A percentile compares a stretch with the other conserved stretches of the same genome.
Evolutionary conservation across 2,113 vertebrate species (phyloP).

Genomic region (Cromileptes altivelis): DNA sequence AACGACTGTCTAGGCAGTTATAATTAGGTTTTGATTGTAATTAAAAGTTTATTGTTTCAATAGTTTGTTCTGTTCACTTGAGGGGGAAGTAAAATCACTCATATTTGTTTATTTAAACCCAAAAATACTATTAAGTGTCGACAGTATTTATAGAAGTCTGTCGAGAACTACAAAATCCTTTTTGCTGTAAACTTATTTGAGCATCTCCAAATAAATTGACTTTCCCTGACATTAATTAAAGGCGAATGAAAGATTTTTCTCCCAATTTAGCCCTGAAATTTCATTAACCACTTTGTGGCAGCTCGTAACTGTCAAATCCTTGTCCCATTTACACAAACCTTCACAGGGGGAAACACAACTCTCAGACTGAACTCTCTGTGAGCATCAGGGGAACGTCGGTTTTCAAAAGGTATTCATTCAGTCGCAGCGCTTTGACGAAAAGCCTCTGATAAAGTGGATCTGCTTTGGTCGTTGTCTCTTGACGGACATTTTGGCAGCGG

Average conservation of each 20-base stretch:
- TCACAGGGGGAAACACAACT: constrained; percentile 35
- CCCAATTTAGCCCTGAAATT: constrained; percentile 85
- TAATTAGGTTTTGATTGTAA: constrained; percentile 44
- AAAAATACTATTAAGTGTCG: constrained; percentile 22
- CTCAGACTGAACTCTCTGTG: constrained; percentile 3
- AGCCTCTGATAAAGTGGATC: constrained; percentile 52
- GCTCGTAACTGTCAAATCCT: constrained; percentile 61
- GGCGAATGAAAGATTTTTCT: constrained; percentile 62
- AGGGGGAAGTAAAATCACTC: constrained; percentile 4
- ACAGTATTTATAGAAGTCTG: constrained; percentile 10
- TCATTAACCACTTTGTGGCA: constrained; percentile 76
- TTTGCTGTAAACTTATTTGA: constrained; percentile 60
- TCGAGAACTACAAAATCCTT: not conserved
- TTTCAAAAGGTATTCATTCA: constrained; percentile 55
- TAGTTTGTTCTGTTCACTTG: constrained; percentile 15
- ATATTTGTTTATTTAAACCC: constrained; percentile 32
- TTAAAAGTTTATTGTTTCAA: constrained; percentile 35
- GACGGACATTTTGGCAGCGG: constrained; percentile 90
- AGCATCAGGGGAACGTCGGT: constrained; percentile 33
- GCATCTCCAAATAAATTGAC: constrained; percentile 82
- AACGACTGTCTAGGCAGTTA: constrained; percentile 42
- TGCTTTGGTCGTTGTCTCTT: constrained; percentile 85
- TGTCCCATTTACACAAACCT: constrained; percentile 25
- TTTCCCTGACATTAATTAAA: constrained; percentile 73
- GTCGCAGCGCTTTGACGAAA: constrained; percentile 18